Evolutionary conservation across 2,888 invertebrate species (phyloP).

Genomic region (Stenichneumon culpator): DNA sequence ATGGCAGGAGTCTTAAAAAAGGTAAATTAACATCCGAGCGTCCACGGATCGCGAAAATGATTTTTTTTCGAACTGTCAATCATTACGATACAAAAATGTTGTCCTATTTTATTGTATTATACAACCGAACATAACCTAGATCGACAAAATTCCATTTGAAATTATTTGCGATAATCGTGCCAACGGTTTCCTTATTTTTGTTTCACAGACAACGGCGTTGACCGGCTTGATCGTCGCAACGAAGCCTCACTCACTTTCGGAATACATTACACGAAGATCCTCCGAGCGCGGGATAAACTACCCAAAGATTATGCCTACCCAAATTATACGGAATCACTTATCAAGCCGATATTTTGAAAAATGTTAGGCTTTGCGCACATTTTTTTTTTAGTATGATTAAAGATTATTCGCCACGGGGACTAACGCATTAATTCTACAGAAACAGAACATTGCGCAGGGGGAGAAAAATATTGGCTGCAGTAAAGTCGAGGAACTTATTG

Average conservation of each 20-base stretch:
- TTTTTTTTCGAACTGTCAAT: conserved; percentile 12
- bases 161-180: not conserved
- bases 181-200: conserved; percentile 5
- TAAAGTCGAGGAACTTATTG: too few species aligned
- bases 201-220: conserved; percentile 92
- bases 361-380: too few species aligned
- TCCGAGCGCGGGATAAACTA: too few species aligned
- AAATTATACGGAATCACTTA: too few species aligned
- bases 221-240: conserved; percentile 92
- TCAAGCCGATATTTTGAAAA: too few species aligned
- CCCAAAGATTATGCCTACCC: too few species aligned
- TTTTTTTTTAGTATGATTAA: too few species aligned
- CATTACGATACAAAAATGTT: conserved; percentile 31
- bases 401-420: too few species aligned
- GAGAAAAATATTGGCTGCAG: too few species aligned
- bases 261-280: too few species aligned
- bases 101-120: conserved; percentile 34
- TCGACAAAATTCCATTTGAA: not conserved
- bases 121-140: conserved; percentile 69
- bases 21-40: conserved; percentile 68
- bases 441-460: too few species aligned
- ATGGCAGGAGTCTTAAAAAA: conserved; percentile 79
- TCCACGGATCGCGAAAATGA: not conserved
- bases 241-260: conserved; percentile 89
- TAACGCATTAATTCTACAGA: too few species aligned